Evolutionary conservation across 2,797 vertebrate genomes (phyloP).

Genomic region (Rhinophrynus dorsalis): DNA sequence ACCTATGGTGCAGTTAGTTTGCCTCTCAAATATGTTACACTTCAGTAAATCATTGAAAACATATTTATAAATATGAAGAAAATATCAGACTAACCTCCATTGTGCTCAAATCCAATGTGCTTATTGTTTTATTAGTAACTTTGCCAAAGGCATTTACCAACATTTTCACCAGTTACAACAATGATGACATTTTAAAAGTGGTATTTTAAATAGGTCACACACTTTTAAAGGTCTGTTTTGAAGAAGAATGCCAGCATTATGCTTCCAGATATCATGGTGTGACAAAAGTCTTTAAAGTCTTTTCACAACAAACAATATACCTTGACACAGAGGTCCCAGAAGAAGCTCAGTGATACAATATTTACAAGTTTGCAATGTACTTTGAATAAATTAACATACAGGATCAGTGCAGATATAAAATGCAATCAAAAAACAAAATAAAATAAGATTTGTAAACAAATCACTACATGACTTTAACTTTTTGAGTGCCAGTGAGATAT

Average conservation of each 20-base stretch:
- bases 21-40: too few relatives aligned
- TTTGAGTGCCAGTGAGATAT: too few relatives aligned
- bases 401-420: too few relatives aligned
- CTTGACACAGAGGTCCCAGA: conserved; percentile 1
- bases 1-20: too few relatives aligned
- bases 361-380: background rate
- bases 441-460: background rate
- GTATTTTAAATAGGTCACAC: conserved; percentile 19
- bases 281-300: background rate
- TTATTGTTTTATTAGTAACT: background rate
- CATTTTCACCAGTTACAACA: conserved; percentile 2
- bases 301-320: conserved; percentile 30
- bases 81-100: too few relatives aligned
- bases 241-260: conserved; percentile 23
- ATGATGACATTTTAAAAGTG: conserved; percentile 31
- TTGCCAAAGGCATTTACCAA: background rate
- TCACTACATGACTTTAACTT: too few relatives aligned
- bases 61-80: too few relatives aligned
- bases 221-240: conserved; percentile 26
- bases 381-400: too few relatives aligned
- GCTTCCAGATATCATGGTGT: conserved; percentile 13
- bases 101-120: too few relatives aligned
- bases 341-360: too few relatives aligned
- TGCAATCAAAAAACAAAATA: background rate
- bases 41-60: too few relatives aligned